Evolutionary conservation across 2,113 vertebrate species (phyloP).

Genomic region (Pheucticus melanocephalus): DNA sequence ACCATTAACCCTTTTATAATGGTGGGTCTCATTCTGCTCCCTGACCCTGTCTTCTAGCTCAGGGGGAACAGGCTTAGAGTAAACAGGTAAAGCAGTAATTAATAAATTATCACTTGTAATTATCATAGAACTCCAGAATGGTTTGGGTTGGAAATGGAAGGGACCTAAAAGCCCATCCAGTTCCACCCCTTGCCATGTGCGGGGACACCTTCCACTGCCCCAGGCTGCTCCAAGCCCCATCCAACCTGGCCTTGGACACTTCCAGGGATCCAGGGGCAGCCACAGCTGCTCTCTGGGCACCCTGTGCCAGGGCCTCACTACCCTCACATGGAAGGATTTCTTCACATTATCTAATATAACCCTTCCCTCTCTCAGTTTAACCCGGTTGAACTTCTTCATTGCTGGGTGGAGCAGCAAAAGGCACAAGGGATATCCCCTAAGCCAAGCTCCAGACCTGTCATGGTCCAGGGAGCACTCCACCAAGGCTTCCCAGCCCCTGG

Average conservation of each 20-base stretch:
- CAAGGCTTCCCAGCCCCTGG: not conserved
- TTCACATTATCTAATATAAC: not conserved
- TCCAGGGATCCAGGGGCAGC: not conserved
- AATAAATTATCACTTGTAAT: not conserved
- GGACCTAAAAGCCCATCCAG: not conserved
- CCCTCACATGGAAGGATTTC: fast-evolving
- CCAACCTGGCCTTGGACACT: not conserved
- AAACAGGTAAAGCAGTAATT: not conserved
- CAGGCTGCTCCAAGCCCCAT: not conserved
- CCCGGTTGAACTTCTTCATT: not conserved
- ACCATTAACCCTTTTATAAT: not conserved
- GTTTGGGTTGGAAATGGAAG: not conserved
- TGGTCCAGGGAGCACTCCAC: not conserved
- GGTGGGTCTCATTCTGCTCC: not conserved
- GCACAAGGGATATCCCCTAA: not conserved
- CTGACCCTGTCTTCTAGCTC: not conserved
- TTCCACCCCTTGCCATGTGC: not conserved
- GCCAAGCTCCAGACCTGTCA: not conserved
- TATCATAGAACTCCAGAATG: not conserved
- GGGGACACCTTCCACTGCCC: not conserved
- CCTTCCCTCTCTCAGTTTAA: not conserved
- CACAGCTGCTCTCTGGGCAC: not conserved
- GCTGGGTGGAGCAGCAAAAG: not conserved
- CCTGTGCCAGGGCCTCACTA: not conserved
- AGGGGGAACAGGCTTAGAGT: not conserved